Conservation (phyloP, 2,888 invertebrate species). For the Drosophila falleni region DNA sequence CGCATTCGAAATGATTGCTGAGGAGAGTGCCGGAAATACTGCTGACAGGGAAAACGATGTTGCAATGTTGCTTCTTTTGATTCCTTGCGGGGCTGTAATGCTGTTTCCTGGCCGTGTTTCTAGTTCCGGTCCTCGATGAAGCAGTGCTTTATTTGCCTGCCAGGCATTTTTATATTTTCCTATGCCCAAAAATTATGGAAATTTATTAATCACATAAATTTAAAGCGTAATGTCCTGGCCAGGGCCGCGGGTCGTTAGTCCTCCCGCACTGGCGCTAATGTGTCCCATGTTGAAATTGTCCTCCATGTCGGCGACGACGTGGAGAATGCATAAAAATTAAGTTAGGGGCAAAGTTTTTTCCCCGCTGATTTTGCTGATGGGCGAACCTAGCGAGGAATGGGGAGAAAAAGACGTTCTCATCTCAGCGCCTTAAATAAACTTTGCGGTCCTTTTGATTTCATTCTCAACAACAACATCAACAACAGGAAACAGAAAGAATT, state of each 20-base stretch:
- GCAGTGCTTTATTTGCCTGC: conserved; percentile 55
- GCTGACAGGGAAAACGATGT: conserved; percentile 56
- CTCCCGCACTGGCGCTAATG: conserved; percentile 67
- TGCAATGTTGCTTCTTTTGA: conserved; percentile 30
- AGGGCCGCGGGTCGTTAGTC: conserved; percentile 59
- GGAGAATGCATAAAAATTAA: conserved; percentile 74
- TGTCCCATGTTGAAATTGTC: conserved; percentile 73
- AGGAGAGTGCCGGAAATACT: conserved; percentile 31
- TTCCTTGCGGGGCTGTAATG: conserved; percentile 52
- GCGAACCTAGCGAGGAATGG: conserved; percentile 2
- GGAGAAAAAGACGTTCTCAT: conserved; percentile 7
- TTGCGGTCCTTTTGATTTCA: conserved; percentile 68
- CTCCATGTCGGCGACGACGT: conserved; percentile 16
- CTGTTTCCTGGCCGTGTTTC: conserved; percentile 32
- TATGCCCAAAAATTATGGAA: conserved; percentile 75
- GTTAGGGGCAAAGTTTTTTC: conserved; percentile 61
- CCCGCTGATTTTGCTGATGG: conserved; percentile 17
- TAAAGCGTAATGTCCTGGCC: conserved; percentile 74
- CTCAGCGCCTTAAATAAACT: conserved; percentile 72
- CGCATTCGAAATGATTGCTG: conserved; percentile 42
- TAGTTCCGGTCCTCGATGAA: conserved; percentile 42
- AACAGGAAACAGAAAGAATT: conserved; percentile 35
- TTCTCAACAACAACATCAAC: conserved; percentile 9
- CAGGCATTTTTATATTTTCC: conserved; percentile 49
- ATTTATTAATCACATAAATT: conserved; percentile 83